A percentile compares a stretch with the other conserved stretches of the same genome.
Evolutionary conservation across 2,797 vertebrate species (phyloP).

Genomic region (Valencia hispanica): DNA sequence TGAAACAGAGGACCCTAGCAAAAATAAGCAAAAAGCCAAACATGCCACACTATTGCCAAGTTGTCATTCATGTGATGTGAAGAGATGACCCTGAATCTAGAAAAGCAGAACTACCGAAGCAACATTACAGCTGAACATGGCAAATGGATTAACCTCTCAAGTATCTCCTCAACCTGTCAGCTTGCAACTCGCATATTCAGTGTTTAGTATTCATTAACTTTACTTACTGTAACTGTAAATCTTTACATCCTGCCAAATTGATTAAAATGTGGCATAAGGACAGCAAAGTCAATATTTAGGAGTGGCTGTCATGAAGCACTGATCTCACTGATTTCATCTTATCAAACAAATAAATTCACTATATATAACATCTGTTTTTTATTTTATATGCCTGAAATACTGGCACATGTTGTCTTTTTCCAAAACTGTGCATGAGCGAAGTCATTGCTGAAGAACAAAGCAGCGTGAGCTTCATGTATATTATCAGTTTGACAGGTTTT

Average conservation of each 20-base stretch:
- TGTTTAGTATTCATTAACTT: too few relatives aligned
- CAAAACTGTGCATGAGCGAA: background rate
- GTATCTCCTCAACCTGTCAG: slow-evolving; percentile 6
- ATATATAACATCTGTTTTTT: background rate
- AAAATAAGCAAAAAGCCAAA: background rate
- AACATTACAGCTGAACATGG: background rate
- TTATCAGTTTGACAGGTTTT: background rate
- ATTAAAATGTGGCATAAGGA: too few relatives aligned
- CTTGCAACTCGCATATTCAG: too few relatives aligned
- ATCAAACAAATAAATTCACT: background rate
- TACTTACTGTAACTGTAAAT: too few relatives aligned
- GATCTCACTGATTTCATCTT: background rate
- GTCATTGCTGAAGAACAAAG: background rate
- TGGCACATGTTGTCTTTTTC: background rate
- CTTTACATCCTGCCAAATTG: background rate
- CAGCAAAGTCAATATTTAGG: too few relatives aligned
- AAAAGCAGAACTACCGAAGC: slow-evolving; percentile 18
- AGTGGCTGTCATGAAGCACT: too few relatives aligned
- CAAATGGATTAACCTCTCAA: slow-evolving; percentile 6
- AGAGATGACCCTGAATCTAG: slow-evolving; percentile 13
- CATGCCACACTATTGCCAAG: background rate
- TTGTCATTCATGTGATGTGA: slow-evolving; percentile 1
- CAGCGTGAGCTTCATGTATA: background rate
- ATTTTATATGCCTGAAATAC: too few relatives aligned
- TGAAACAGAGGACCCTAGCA: background rate